Evolutionary conservation across 2,888 invertebrate species (phyloP), one percentile per base, ranked within the genome.

Genomic region (Cataglyphis albicans): DNA sequence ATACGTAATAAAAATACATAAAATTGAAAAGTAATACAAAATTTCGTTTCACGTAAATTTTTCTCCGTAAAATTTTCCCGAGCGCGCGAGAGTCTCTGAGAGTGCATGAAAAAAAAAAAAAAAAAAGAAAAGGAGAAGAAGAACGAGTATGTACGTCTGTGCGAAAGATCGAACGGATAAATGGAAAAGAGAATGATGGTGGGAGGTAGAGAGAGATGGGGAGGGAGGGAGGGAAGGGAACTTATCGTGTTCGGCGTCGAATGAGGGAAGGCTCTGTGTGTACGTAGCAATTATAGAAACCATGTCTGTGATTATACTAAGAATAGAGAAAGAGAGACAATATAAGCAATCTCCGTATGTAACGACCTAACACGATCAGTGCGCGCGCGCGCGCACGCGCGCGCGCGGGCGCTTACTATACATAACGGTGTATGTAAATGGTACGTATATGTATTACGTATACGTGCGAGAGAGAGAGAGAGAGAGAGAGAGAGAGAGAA

Each of bases 281-380:
- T 25, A 92, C 90, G 91, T 93, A 93, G 92, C 90, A 91, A 92
- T 92, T 93, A 93, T 91, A 90, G 87, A 88, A 92, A 92, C 91
- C 90, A 89, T 92, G 92, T 92, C 94, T 94, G 94, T 94, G 94
- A 94, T 94, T 93, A 93, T 91, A 91, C 90, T 92, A 91, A 92
- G 88, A 88, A 90, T 92, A 91, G 84, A 88, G 90, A 91, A 88
- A 90, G 84, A 88, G 90, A 91, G 89, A 90, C 86, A 89, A 90
- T 90, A 90, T 87, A 89, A 89, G 86, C 87, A 88, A 88, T 88
- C 82, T 86, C 89, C 84, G 83, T 86, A 63, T 83, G 82, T 82
- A 85, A 89, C 88, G 90, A 90, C 89, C 90, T 90, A 90, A 87
- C 73, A 48, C 61, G 63, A 88, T 64, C 73, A 57, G 75, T 80